These are phyloP conservation scores for Cerceris rybyensis DNA, from an alignment of 2,888 invertebrate genomes.

Conservation along the genomic window DNA sequence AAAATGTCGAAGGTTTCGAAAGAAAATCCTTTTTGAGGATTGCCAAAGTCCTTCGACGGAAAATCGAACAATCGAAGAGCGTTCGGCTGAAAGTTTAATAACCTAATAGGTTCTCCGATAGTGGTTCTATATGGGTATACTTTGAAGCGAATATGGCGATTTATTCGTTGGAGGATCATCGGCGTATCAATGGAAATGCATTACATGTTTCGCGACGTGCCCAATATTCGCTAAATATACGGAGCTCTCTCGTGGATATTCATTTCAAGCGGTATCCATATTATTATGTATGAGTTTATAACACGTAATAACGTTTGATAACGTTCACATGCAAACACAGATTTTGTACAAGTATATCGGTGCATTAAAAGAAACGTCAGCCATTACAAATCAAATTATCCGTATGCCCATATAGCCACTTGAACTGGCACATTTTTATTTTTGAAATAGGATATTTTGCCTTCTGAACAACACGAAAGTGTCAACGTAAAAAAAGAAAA, in stretches of 20 bases:
- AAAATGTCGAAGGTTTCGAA: no score
- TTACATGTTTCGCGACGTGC: conserved; percentile 44
- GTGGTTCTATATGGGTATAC: conserved; percentile 25
- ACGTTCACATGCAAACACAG: background rate
- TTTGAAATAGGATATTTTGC: no score
- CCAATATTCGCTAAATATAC: conserved; percentile 54
- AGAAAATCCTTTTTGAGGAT: background rate
- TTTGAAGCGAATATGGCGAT: conserved; percentile 43
- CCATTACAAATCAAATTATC: no score
- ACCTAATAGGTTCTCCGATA: conserved; percentile 29
- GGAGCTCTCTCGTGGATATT: conserved; percentile 49
- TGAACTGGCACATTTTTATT: no score
- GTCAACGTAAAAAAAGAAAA: no score
- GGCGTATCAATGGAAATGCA: conserved; percentile 41
- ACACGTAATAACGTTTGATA: conserved; percentile 29
- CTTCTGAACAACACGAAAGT: no score
- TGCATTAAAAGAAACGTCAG: background rate
- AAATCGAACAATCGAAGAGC: background rate
- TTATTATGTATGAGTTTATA: conserved; percentile 38
- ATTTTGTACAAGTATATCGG: no score
- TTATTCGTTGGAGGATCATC: conserved; percentile 34
- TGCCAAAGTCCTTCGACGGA: background rate
- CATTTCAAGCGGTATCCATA: conserved; percentile 40
- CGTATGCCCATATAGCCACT: no score
- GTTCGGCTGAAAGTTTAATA: conserved; percentile 14